phyloP scores from a whole-genome alignment of 2,797 vertebrate species.

The Nannoperca australis region DNA sequence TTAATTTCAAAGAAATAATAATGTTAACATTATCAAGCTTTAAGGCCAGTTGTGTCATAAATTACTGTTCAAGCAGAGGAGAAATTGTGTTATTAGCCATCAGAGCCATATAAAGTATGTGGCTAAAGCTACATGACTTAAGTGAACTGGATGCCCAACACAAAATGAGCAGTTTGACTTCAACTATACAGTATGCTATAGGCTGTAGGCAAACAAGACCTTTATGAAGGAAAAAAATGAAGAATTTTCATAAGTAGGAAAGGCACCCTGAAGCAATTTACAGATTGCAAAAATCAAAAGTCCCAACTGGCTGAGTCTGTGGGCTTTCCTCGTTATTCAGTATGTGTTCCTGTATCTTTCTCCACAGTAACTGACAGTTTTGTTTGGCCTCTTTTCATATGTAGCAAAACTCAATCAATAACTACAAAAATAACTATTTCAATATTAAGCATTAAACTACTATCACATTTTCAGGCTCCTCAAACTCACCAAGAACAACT shows the following conservation, averaged over 20 bases:
- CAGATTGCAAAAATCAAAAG: constrained; percentile 69
- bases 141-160: constrained; percentile 46
- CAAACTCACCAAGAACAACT: constrained; percentile 57
- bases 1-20: constrained; percentile 90
- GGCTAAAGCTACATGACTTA: constrained; percentile 46
- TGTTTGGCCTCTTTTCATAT: constrained; percentile 49
- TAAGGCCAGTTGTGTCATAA: constrained; percentile 94
- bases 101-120: constrained; percentile 64
- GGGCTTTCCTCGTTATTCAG: constrained; percentile 18
- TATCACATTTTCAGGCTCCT: constrained; percentile 81
- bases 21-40: constrained; percentile 92
- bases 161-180: constrained; percentile 52
- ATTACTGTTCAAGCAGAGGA: constrained; percentile 85
- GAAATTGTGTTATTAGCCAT: constrained; percentile 67
- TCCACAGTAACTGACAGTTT: constrained; percentile 28
- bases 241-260: constrained; percentile 81
- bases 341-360: constrained; percentile 23
- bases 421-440: constrained; percentile 51
- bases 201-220: constrained; percentile 44
- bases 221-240: constrained; percentile 52
- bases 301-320: constrained; percentile 24
- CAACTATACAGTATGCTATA: constrained; percentile 42
- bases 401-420: constrained; percentile 49
- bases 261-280: constrained; percentile 89
- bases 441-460: constrained; percentile 52